A percentile compares a stretch with the other conserved stretches of the same genome.
Evolutionary conservation across 2,113 vertebrate species (phyloP).

Genomic region (Meleagris gallopavo): DNA sequence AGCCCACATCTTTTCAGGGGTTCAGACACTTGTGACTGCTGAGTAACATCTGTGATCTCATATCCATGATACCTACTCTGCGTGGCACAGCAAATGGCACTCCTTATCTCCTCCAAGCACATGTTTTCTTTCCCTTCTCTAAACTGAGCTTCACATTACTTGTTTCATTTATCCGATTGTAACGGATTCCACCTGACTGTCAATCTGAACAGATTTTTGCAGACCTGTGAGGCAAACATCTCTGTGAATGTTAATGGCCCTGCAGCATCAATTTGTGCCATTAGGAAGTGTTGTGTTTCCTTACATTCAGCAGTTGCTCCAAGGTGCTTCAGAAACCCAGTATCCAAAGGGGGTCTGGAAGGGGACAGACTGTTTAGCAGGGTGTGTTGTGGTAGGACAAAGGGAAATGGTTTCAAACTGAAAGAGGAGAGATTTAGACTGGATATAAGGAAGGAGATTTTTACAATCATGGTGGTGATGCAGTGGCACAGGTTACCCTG

Average conservation of each 20-base stretch:
- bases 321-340: background rate
- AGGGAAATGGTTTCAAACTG: too few relatives aligned
- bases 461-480: too few relatives aligned
- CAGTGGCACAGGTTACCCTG: too few relatives aligned
- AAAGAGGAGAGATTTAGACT: too few relatives aligned
- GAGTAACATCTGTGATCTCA: background rate
- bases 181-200: background rate
- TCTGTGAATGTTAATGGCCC: background rate
- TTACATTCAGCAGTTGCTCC: background rate
- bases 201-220: background rate
- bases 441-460: too few relatives aligned
- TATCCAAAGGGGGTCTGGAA: too few relatives aligned
- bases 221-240: background rate
- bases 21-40: background rate
- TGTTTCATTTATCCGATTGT: background rate
- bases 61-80: background rate
- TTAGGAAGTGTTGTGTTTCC: background rate
- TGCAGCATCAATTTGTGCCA: background rate
- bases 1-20: background rate
- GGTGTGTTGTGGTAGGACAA: too few relatives aligned
- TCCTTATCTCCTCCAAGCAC: slow-evolving; percentile 1
- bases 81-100: background rate
- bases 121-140: background rate
- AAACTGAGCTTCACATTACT: background rate
- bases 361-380: too few relatives aligned